Conservation (phyloP, 2,113 vertebrate species). For the Silurus meridionalis region DNA sequence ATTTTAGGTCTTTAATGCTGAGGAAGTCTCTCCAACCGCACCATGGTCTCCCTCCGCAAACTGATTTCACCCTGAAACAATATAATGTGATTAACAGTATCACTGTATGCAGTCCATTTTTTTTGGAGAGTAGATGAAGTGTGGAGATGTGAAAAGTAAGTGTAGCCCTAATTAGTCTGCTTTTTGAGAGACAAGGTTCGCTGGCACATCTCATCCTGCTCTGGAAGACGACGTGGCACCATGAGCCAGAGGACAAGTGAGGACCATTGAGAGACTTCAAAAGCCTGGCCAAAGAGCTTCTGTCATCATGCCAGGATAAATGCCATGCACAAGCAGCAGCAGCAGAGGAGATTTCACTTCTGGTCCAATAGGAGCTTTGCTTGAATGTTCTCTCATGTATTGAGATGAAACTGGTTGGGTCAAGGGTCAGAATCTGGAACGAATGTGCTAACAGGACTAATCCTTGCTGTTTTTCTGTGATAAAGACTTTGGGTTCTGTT, state of each 20-base stretch:
- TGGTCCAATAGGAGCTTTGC: not conserved
- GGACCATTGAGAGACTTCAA: slow-evolving; percentile 15
- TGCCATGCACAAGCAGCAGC: slow-evolving; percentile 12
- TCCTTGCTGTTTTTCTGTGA: not conserved
- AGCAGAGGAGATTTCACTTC: not conserved
- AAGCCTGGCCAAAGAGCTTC: not conserved
- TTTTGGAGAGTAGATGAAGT: not conserved
- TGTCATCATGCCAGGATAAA: slow-evolving; percentile 12
- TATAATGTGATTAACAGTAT: not conserved
- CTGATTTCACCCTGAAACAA: not conserved
- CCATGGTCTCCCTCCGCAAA: not conserved
- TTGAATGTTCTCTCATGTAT: not conserved
- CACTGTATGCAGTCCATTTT: not conserved
- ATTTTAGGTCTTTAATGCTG: not conserved
- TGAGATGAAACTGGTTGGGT: not conserved
- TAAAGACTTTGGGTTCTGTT: not conserved
- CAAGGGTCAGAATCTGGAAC: not conserved
- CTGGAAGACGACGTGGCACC: not conserved
- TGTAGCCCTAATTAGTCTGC: not conserved
- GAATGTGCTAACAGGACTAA: not conserved
- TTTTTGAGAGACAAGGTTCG: not conserved
- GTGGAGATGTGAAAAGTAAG: not conserved
- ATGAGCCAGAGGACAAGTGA: slow-evolving; percentile 13
- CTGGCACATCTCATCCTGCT: slow-evolving; percentile 2
- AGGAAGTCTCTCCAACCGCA: no score